Evolutionary conservation across 2,113 vertebrate genomes (phyloP).

Genomic region (Corythornis madagascariensis): DNA sequence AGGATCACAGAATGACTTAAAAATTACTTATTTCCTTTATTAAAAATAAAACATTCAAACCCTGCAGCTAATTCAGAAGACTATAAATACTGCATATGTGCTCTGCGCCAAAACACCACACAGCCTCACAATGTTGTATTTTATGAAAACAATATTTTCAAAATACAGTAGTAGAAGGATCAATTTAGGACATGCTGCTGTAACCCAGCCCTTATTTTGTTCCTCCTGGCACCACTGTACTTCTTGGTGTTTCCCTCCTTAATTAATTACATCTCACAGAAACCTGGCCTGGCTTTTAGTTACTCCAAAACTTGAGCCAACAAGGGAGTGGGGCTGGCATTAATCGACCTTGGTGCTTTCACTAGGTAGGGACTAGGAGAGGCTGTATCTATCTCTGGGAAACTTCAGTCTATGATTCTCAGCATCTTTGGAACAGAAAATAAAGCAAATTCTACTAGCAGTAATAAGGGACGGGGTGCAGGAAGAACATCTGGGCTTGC

Average conservation of each 20-base stretch:
- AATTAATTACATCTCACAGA: neutral
- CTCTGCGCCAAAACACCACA: fast-evolving
- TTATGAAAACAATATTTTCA: neutral
- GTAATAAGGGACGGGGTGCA: neutral
- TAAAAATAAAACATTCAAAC: neutral
- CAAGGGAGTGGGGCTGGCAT: neutral
- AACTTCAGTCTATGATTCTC: neutral
- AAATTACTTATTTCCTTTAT: neutral
- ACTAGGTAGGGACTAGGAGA: neutral
- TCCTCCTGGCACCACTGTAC: neutral
- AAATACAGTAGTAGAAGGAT: neutral
- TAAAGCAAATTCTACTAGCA: neutral
- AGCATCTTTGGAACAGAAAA: neutral
- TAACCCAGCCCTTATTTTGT: neutral
- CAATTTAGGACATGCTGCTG: neutral
- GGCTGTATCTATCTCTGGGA: neutral
- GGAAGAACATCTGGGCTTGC: neutral
- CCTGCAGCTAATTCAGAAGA: neutral
- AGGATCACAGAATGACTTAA: no score
- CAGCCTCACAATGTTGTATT: neutral
- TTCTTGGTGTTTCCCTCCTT: neutral
- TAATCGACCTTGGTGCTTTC: neutral
- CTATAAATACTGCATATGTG: neutral
- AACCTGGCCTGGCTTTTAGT: neutral
- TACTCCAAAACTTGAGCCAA: neutral